Percentiles rank a stretch among this genome's conserved stretches.
These are phyloP conservation scores for Tamandua tetradactyla DNA, from an alignment of 2,797 vertebrate genomes.

Conservation along the genomic window DNA sequence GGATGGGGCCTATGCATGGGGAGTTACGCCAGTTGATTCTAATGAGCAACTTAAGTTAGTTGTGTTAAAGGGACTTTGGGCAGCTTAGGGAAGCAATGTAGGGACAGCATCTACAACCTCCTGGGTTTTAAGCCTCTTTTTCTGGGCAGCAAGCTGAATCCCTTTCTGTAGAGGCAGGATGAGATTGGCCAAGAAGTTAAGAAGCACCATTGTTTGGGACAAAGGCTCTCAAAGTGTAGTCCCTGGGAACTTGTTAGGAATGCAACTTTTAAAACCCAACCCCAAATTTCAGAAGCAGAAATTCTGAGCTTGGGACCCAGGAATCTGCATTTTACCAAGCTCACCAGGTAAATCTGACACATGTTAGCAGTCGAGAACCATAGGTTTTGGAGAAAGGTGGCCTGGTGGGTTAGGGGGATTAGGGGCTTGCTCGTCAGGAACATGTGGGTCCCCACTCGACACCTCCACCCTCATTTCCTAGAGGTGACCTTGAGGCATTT, in stretches of 20 bases:
- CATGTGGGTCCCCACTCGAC: neutral
- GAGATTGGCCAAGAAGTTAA: neutral
- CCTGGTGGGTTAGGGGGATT: neutral
- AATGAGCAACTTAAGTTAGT: neutral
- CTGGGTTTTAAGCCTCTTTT: neutral
- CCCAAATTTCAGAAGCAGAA: neutral
- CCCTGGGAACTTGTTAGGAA: neutral
- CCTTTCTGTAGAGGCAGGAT: neutral
- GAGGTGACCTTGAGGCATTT: neutral
- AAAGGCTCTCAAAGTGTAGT: neutral
- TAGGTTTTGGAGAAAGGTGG: neutral
- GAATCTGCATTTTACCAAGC: neutral
- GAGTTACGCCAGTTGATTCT: neutral
- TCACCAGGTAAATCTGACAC: neutral
- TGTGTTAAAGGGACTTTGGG: neutral
- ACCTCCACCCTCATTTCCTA: neutral
- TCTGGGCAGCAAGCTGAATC: accelerated
- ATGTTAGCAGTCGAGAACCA: neutral
- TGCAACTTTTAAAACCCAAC: neutral
- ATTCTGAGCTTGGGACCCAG: neutral
- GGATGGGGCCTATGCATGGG: no score
- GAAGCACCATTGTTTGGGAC: neutral
- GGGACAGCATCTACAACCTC: no score
- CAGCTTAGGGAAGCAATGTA: neutral
- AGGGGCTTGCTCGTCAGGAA: neutral